A percentile compares a stretch with the other conserved stretches of the same genome.
These are phyloP conservation scores for Hydropsyche tenuis DNA, from an alignment of 1,140 invertebrate species.

Conservation along the genomic window DNA sequence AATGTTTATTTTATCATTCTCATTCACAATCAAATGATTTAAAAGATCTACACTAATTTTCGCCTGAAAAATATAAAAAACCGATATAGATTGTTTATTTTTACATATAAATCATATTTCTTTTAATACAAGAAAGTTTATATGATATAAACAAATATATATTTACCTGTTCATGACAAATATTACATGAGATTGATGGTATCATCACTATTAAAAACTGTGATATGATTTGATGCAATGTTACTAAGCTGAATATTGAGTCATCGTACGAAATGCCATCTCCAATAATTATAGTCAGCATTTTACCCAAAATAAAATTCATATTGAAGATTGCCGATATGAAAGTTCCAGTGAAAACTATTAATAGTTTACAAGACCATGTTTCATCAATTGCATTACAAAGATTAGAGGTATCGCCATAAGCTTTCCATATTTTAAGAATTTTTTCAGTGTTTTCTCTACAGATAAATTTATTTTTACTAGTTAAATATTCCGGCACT, in stretches of 20 bases:
- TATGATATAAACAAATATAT: too few relatives aligned
- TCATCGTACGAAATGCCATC: background rate
- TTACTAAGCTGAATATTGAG: background rate
- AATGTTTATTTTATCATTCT: too few relatives aligned
- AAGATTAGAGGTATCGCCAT: background rate
- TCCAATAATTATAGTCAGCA: background rate
- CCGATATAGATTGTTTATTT: background rate
- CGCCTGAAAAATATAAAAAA: too few relatives aligned
- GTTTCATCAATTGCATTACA: slow-evolving; percentile 1
- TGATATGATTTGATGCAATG: background rate
- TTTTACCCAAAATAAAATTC: background rate
- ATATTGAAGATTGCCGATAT: slow-evolving; percentile 1
- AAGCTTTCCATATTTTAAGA: background rate
- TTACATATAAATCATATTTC: background rate
- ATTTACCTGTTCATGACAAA: background rate
- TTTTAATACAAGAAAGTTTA: too few relatives aligned
- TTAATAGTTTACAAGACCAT: background rate
- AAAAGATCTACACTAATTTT: background rate
- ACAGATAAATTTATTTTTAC: too few relatives aligned
- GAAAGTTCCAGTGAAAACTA: background rate
- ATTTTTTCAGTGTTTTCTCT: background rate
- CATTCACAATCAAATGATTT: too few relatives aligned
- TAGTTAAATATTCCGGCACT: too few relatives aligned
- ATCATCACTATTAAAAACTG: background rate
- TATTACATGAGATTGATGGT: background rate